Evolutionary conservation across 1,140 invertebrate genomes (phyloP), one percentile per base, ranked within the genome.

Genomic region (Drosophila erecta): DNA sequence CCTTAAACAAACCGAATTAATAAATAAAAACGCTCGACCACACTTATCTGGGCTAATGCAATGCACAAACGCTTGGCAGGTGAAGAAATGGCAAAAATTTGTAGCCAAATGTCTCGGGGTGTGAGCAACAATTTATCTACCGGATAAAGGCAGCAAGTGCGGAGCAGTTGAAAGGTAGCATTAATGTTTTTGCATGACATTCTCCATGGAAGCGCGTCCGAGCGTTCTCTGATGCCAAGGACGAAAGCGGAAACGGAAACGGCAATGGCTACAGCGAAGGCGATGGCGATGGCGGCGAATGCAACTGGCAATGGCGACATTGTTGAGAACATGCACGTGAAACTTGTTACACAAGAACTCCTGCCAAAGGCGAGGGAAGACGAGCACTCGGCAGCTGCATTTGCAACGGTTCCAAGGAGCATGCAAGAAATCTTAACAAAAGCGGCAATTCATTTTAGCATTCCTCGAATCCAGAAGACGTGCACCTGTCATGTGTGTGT

Each of bases 391-490:
- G 49, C 47, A 67, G 55, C 54, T 64, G 73, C 53, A 74, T 6
- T 47, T 46, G 37, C 65, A 72, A 41, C 62, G 43, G 14, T 67
- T n/a, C 33, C 35, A 61, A 50, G 51, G 58, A 66, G 80, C 80
- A 71, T 86, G 74, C 77, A 79, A 75, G 83, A 87, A 86, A 86
- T 86, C 83, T 87, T 81, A 76, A 76, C 83, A 86, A 86, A 86
- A 87, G 83, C 83, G 83, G 83, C 83, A 86, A 86, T 86, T 86
- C 83, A 86, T 86, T 86, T 86, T 72, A 87, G 71, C 75, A 86
- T 86, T 86, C 80, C 64, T 79, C 51, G 83, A 71, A 87, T 83
- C 79, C 73, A 57, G 57, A 61, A 71, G 79, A 86, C 83, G 83
- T 87, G 79, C 83, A 87, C 83, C 81, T 87, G 76, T 79, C 75